A percentile compares a stretch with the other conserved stretches of the same genome.
Evolutionary conservation across 2,888 invertebrate genomes (phyloP).

Genomic region (Coleophora flavipennella): DNA sequence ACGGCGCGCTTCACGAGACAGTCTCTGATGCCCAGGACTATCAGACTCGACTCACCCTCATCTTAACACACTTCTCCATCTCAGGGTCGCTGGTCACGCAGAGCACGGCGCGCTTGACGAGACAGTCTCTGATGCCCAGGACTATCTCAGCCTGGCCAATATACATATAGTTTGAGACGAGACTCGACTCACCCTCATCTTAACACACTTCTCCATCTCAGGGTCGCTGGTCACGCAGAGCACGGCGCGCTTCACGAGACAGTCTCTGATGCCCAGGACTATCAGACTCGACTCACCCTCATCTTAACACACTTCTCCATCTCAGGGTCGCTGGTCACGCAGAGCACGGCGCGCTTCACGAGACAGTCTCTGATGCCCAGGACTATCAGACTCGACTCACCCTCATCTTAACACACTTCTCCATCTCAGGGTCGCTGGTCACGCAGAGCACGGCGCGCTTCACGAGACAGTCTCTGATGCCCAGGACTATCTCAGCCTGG

Average conservation of each 20-base stretch:
- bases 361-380: slow-evolving; percentile 87
- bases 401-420: slow-evolving; percentile 93
- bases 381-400: slow-evolving; percentile 81
- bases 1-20: slow-evolving; percentile 91
- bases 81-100: slow-evolving; percentile 95
- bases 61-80: slow-evolving; percentile 91
- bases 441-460: slow-evolving; percentile 90
- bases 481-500: slow-evolving; percentile 78
- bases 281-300: slow-evolving; percentile 83
- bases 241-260: slow-evolving; percentile 88
- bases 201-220: slow-evolving; percentile 92
- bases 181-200: slow-evolving; percentile 90
- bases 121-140: slow-evolving; percentile 84
- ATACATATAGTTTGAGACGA: no score
- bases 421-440: slow-evolving; percentile 90
- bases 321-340: slow-evolving; percentile 93
- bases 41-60: slow-evolving; percentile 86
- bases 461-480: slow-evolving; percentile 87
- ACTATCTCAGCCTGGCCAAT: slow-evolving; percentile 79
- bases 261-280: slow-evolving; percentile 83
- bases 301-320: slow-evolving; percentile 93
- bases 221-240: slow-evolving; percentile 93
- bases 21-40: slow-evolving; percentile 81
- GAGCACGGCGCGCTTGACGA: slow-evolving; percentile 85
- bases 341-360: slow-evolving; percentile 86